Evolutionary conservation across 2,797 vertebrate genomes (phyloP).

Genomic region (Arrhamphus sclerolepis): DNA sequence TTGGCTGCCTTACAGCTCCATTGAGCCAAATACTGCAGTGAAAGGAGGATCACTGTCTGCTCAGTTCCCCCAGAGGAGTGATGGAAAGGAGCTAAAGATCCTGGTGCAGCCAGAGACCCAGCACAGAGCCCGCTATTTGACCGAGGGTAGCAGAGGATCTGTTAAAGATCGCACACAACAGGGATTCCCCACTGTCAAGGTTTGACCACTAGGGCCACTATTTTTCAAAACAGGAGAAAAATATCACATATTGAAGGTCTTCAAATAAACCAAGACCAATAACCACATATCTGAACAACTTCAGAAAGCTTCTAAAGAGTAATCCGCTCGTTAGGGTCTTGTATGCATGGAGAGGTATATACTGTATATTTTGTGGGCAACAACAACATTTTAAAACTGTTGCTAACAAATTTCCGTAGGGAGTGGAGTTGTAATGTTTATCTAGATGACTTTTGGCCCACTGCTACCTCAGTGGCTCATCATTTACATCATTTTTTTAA

Average conservation of each 20-base stretch:
- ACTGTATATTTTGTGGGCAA: not conserved
- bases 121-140: slow-evolving; percentile 96
- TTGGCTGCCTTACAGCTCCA: slow-evolving; percentile 69
- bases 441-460: no score
- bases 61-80: slow-evolving; percentile 92
- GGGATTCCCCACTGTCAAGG: slow-evolving; percentile 97
- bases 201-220: slow-evolving; percentile 61
- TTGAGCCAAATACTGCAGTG: slow-evolving; percentile 75
- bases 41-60: slow-evolving; percentile 90
- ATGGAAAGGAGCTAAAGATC: slow-evolving; percentile 98
- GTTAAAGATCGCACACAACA: slow-evolving; percentile 98
- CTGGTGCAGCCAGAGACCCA: slow-evolving; percentile 97
- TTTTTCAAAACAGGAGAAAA: slow-evolving; percentile 10
- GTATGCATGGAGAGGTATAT: not conserved
- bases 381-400: not conserved
- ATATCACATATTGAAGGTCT: not conserved
- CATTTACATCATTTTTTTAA: no score
- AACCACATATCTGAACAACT: not conserved
- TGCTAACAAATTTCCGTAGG: no score
- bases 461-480: no score
- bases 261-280: not conserved
- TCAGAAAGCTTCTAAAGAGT: not conserved
- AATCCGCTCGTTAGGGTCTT: not conserved
- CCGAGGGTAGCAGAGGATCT: slow-evolving; percentile 96
- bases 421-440: no score